Evolutionary conservation across 2,888 invertebrate species (phyloP), one percentile per base, ranked within the genome.

Genomic region (Yponomeuta plumbellus): DNA sequence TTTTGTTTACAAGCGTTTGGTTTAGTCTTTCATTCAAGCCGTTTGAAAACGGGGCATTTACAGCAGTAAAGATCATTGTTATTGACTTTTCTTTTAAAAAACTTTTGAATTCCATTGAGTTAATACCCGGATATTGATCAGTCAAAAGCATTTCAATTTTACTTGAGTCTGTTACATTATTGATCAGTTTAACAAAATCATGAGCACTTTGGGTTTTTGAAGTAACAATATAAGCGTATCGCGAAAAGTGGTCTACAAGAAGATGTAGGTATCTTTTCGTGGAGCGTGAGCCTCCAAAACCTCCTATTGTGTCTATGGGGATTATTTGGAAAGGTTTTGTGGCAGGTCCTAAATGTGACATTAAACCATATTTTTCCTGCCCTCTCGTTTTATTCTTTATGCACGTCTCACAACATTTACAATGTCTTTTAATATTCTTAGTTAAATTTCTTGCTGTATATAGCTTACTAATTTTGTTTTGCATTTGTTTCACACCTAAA

Each of bases 71-170:
- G n/a, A 78, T 63, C 26, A 78, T 68, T 63, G 65, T 44, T 63
- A 76, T 75, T 1, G 68, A 13, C 67, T 69, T 69, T 23, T 64
- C 64, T 3, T 2, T 20, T 26, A 63, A 63, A 40, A 64, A 5
- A 69, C 39, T 17, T 69, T 72, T 20, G 71, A 72, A 26, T n/a
- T 73, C 68, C 58, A 66, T 72, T 2, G 74, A 75, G 67, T 75
- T 75, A 10, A 75, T 71, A 6, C 75, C 74, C 6, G 76, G 75
- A 61, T 76, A 73, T 71, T 77, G 74, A 64, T 76, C 70, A n/a
- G 67, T 64, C 52, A 69, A 61, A 22, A 67, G 20, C 67, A 67
- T 64, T 11, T 52, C 69, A 61, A 67, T 69, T 22, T 62, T 39
- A 40, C 58, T 21, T 23, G 23, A 23, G 1, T 61, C 52, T 64